Conservation (phyloP, 2,113 vertebrate genomes). For the Riparia riparia region DNA sequence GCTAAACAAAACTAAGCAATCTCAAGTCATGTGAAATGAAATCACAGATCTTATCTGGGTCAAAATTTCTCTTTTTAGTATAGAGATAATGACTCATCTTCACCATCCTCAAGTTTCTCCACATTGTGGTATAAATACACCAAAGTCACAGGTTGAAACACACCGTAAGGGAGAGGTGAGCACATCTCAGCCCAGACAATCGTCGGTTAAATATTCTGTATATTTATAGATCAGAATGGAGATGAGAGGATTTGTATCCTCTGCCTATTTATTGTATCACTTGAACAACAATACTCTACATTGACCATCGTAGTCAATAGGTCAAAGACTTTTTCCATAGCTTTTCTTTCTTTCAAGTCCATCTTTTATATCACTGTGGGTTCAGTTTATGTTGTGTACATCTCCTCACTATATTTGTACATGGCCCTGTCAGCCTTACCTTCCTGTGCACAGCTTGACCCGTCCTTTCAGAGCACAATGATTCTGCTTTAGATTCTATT, state of each 20-base stretch:
- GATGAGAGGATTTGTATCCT: neutral
- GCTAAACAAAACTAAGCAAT: neutral
- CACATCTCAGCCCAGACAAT: neutral
- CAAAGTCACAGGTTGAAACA: neutral
- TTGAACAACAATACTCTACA: neutral
- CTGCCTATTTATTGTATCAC: neutral
- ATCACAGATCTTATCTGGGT: neutral
- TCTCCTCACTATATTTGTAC: neutral
- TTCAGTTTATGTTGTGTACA: neutral
- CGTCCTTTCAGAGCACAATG: neutral
- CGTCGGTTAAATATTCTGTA: neutral
- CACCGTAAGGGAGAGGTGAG: neutral
- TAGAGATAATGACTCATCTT: neutral
- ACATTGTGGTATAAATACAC: neutral
- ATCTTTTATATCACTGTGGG: neutral
- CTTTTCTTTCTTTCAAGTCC: neutral
- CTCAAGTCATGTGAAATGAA: neutral
- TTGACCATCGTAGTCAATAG: neutral
- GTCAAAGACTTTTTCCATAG: neutral
- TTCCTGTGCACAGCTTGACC: neutral
- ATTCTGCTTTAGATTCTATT: neutral
- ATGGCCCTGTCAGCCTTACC: neutral
- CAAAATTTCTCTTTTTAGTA: neutral
- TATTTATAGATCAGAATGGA: neutral
- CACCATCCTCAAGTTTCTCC: neutral